Percentiles rank a stretch among this genome's conserved stretches.
phyloP scores from a whole-genome alignment of 2,888 invertebrate genomes.

The Timema podura region DNA sequence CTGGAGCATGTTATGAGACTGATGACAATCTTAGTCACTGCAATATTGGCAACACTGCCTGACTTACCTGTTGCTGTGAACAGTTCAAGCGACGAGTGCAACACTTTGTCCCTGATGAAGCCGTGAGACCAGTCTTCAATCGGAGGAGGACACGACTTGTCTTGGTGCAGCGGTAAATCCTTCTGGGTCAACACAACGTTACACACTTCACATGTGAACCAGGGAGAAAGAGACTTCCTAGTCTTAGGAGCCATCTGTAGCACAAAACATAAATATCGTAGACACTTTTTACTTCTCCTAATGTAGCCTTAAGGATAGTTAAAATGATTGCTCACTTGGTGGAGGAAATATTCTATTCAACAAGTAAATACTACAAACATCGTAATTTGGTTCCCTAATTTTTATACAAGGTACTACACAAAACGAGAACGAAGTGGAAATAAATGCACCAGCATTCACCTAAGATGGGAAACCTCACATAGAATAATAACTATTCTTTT shows the following conservation, averaged over 20 bases:
- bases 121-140: constrained; percentile 40
- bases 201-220: constrained; percentile 63
- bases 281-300: no score
- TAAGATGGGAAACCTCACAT: no score
- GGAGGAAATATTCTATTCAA: no score
- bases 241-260: constrained; percentile 47
- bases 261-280: no score
- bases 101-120: constrained; percentile 40
- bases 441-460: no score
- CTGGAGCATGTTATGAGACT: not conserved
- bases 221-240: constrained; percentile 51
- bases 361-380: no score
- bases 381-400: no score
- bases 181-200: constrained; percentile 53
- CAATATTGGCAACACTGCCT: not conserved
- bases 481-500: no score
- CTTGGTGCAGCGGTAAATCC: constrained; percentile 54
- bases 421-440: no score
- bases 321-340: no score
- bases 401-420: no score
- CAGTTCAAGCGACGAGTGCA: constrained; percentile 41
- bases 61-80: constrained; percentile 40
- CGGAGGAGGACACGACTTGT: constrained; percentile 51
- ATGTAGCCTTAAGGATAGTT: no score
- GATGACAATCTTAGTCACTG: not conserved